Evolutionary conservation across 92 coral and sea anemone genomes (phyloP).

Genomic region (Metridium senile): DNA sequence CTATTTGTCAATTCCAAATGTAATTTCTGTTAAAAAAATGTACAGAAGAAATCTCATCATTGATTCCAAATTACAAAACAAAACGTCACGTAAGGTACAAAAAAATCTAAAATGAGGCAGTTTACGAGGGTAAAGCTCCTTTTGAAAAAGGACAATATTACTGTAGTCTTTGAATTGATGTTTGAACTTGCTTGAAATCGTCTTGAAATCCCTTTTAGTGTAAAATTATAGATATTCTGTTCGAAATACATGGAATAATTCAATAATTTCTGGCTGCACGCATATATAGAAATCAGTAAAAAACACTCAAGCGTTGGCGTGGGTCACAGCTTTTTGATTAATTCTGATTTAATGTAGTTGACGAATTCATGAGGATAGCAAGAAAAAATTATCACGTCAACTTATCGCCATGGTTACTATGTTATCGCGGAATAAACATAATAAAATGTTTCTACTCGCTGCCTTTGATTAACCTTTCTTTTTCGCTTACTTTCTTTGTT

Average conservation of each 20-base stretch:
- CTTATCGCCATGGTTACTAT: too few species aligned
- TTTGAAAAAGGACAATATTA: too few species aligned
- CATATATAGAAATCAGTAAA: neutral
- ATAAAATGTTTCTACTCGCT: too few species aligned
- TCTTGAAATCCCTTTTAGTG: neutral
- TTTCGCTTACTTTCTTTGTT: too few species aligned
- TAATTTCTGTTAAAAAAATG: constrained; percentile 1
- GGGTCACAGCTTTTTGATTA: too few species aligned
- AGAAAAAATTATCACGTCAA: too few species aligned
- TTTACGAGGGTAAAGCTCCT: neutral
- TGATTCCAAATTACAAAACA: neutral
- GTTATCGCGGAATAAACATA: too few species aligned
- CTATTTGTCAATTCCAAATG: constrained; percentile 8
- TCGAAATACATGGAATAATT: neutral
- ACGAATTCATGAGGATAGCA: too few species aligned
- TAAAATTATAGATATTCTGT: neutral
- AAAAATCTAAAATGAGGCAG: neutral
- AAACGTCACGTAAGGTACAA: neutral
- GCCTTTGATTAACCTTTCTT: too few species aligned
- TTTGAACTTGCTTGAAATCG: neutral
- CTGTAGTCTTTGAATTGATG: too few species aligned
- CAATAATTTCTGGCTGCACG: neutral
- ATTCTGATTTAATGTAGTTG: too few species aligned
- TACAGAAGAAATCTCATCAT: constrained; percentile 1
- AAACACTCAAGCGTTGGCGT: neutral